Conservation (phyloP, 1,140 invertebrate species). For the Heliconius melpomene region DNA sequence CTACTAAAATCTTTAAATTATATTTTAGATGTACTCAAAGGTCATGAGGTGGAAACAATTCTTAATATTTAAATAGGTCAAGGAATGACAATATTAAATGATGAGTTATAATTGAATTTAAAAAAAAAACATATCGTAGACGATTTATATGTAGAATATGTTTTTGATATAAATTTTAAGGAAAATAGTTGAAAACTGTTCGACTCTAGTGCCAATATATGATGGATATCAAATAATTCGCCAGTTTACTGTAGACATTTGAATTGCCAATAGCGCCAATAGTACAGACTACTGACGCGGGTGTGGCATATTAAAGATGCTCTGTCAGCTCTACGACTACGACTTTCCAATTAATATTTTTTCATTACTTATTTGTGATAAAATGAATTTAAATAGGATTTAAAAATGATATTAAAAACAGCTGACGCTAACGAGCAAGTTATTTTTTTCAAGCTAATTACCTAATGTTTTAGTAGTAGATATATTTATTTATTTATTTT, state of each 20-base stretch:
- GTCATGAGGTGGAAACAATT: too few species aligned
- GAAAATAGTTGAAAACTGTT: background rate
- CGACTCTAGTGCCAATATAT: background rate
- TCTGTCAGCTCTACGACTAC: background rate
- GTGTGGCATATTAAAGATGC: background rate
- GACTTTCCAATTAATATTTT: background rate
- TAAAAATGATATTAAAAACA: background rate
- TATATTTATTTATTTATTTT: too few species aligned
- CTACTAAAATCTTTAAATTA: too few species aligned
- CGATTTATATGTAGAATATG: too few species aligned
- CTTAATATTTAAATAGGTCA: too few species aligned
- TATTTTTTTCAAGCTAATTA: too few species aligned
- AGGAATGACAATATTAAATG: too few species aligned
- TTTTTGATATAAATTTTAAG: background rate
- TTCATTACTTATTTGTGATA: background rate
- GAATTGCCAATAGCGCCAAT: conserved; percentile 7
- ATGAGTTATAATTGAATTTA: too few species aligned
- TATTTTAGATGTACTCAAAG: too few species aligned
- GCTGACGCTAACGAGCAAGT: too few species aligned
- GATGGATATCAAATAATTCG: conserved; percentile 1
- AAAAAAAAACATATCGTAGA: too few species aligned
- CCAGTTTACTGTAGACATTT: conserved; percentile 1
- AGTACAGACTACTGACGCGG: background rate
- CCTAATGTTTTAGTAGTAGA: too few species aligned
- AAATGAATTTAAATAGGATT: background rate